Conservation (phyloP, 2,888 invertebrate species). For the Pollenia labialis region DNA sequence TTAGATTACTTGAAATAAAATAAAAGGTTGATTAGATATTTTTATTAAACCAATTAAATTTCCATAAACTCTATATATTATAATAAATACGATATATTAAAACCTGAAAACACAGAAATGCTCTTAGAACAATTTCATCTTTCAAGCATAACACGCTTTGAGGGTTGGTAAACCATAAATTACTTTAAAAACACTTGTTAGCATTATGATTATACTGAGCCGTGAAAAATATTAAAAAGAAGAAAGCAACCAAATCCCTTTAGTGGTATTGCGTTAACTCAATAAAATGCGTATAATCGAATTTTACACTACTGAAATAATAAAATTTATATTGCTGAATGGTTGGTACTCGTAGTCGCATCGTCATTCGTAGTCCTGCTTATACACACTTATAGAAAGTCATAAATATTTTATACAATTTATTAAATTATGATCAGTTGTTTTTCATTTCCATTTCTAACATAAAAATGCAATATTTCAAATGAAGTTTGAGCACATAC, state of each 20-base stretch:
- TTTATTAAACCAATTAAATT: too few species aligned
- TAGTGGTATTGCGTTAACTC: constrained; percentile 65
- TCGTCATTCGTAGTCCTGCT: constrained; percentile 2
- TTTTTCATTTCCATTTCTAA: constrained; percentile 1
- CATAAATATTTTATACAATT: constrained; percentile 76
- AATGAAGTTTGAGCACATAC: constrained; percentile 14
- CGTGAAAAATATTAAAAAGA: not conserved
- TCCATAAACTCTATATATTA: not conserved
- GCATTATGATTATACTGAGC: constrained; percentile 38
- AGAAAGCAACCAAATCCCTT: constrained; percentile 43
- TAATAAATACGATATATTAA: not conserved
- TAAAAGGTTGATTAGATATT: too few species aligned
- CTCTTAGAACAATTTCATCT: constrained; percentile 21
- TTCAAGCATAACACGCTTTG: not conserved
- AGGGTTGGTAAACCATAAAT: constrained; percentile 43
- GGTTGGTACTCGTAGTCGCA: constrained; percentile 26
- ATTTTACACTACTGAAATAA: constrained; percentile 63
- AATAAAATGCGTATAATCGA: constrained; percentile 72
- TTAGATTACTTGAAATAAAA: too few species aligned
- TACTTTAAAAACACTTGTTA: constrained; percentile 58
- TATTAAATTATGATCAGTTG: constrained; percentile 75
- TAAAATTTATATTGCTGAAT: constrained; percentile 13
- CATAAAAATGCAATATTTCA: constrained; percentile 58
- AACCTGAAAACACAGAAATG: constrained; percentile 25
- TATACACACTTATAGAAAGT: constrained; percentile 48